phyloP scores from a whole-genome alignment of 2,888 invertebrate species.

The Drosophila antonietae region DNA sequence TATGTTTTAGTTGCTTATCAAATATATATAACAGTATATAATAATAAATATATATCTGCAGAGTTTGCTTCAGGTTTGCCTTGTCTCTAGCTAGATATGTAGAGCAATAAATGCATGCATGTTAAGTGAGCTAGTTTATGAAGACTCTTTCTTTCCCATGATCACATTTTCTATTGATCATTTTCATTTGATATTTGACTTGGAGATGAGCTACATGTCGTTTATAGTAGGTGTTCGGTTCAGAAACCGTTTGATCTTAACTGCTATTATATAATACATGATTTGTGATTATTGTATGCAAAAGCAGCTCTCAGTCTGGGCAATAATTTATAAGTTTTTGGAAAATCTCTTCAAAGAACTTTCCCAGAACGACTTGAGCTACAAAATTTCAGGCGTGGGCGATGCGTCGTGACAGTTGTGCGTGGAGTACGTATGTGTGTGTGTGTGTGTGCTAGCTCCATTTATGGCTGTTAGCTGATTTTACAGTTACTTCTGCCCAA shows the following conservation, averaged over 20 bases:
- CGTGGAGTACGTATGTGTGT: background rate
- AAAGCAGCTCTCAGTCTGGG: background rate
- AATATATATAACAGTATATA: no score
- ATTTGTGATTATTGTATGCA: slow-evolving; percentile 10
- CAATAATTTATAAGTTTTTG: background rate
- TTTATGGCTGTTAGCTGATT: slow-evolving; percentile 37
- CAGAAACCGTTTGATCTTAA: background rate
- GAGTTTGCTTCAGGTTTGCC: background rate
- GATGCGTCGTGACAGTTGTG: slow-evolving; percentile 34
- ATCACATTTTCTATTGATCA: background rate
- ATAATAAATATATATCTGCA: background rate
- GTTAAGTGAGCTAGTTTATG: background rate
- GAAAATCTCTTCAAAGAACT: slow-evolving; percentile 22
- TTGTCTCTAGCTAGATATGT: background rate
- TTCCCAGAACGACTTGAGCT: slow-evolving; percentile 7
- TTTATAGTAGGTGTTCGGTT: background rate
- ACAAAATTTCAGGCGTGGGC: slow-evolving; percentile 36
- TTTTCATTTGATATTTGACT: background rate
- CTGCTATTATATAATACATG: slow-evolving; percentile 4
- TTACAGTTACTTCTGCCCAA: slow-evolving; percentile 49
- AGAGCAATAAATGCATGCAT: background rate
- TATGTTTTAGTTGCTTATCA: no score
- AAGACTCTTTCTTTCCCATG: background rate
- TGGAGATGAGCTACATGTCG: background rate
- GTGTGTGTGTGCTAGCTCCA: slow-evolving; percentile 19